Conservation (phyloP, 2,113 vertebrate genomes). For the Struthio camelus region DNA sequence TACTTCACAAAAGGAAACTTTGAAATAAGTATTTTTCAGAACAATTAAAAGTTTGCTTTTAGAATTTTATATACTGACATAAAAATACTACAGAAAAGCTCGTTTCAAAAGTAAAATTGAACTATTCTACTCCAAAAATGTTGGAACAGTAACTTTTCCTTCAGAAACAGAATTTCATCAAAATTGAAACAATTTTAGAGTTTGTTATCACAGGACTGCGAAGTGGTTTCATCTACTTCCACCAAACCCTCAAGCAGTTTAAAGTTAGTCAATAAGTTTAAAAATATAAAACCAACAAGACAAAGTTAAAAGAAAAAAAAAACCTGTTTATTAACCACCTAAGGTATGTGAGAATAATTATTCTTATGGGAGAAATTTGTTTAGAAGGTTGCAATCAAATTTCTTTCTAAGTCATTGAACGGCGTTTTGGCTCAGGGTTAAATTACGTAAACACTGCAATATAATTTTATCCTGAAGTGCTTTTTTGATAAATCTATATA, state of each 20-base stretch:
- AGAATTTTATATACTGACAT: neutral
- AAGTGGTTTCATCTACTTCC: neutral
- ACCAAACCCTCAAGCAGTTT: neutral
- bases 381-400: neutral
- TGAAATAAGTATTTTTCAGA: neutral
- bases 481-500: neutral
- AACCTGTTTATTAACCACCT: neutral
- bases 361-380: neutral
- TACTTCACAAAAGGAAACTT: too few relatives aligned
- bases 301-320: neutral
- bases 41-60: neutral
- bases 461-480: neutral
- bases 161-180: neutral
- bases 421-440: neutral
- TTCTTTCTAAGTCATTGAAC: neutral
- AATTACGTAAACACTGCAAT: neutral
- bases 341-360: neutral
- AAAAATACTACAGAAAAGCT: neutral
- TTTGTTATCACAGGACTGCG: neutral
- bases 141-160: accelerated
- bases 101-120: neutral
- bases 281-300: neutral
- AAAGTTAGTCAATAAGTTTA: neutral
- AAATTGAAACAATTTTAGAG: neutral
- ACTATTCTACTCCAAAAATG: neutral